These are phyloP conservation scores for Dasysyrphus albostriatus DNA, from an alignment of 2,888 invertebrate genomes.

Conservation along the genomic window DNA sequence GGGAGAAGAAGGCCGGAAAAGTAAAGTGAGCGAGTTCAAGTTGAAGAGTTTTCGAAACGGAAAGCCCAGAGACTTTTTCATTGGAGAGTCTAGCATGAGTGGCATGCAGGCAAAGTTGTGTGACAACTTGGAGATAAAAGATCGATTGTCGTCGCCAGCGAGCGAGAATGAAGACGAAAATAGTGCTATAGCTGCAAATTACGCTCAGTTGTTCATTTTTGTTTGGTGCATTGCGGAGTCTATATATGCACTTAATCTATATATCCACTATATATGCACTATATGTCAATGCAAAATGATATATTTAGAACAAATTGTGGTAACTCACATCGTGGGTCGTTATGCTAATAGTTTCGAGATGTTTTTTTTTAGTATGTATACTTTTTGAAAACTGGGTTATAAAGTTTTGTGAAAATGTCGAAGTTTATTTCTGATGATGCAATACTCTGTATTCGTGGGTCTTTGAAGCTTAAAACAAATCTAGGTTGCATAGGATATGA, in stretches of 20 bases:
- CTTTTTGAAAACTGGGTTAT: constrained; percentile 37
- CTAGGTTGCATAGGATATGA: background rate
- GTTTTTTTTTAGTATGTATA: constrained; percentile 16
- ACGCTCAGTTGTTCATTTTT: constrained; percentile 2
- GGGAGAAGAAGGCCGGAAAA: background rate
- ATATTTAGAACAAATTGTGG: constrained; percentile 26
- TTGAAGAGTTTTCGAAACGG: constrained; percentile 30
- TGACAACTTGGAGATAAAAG: constrained; percentile 44
- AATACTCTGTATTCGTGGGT: background rate
- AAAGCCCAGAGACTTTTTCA: constrained; percentile 11
- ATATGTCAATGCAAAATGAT: constrained; percentile 48
- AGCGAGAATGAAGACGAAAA: background rate
- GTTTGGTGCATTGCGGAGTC: constrained; percentile 60
- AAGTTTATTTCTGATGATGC: constrained; percentile 6
- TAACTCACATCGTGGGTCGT: constrained; percentile 39
- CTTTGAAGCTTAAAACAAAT: background rate
- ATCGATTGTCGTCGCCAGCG: constrained; percentile 44
- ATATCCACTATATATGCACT: no score
- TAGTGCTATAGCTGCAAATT: constrained; percentile 40
- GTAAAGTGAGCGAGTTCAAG: constrained; percentile 31
- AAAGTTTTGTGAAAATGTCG: constrained; percentile 39
- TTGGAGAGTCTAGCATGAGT: background rate
- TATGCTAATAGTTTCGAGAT: constrained; percentile 53
- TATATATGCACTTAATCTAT: no score
- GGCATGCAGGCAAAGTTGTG: constrained; percentile 31